Evolutionary conservation across 2,113 vertebrate species (phyloP), one percentile per base, ranked within the genome.

Genomic region (Coryphaenoides rupestris): DNA sequence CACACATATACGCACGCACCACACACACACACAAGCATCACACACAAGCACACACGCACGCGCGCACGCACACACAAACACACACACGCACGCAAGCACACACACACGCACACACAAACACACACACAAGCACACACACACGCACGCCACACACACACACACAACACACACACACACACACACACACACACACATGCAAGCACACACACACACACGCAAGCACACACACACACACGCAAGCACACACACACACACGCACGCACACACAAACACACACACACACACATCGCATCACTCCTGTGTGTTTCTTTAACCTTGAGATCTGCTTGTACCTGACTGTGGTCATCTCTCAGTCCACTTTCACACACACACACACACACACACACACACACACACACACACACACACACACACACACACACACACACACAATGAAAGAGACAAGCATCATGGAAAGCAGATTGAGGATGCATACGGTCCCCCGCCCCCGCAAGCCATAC

Each of bases 241-340:
- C 59, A 24, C 19, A 19, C 19, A 21, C n/a, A 55, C 19, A 55
- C 54, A 55, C 54, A 55, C 21, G 15, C 21, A 21, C 17, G 19
- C 56, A 24, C 55, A 24, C 22, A 24, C 55, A 58, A 67, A 33
- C n/a, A 19, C 24, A 58, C 22, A 24, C 21, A 58, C 24, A 59
- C 69, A 68, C 55, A 49, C 74, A 63, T 74, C 79, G 69, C 75
- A 65, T 69, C 62, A 65, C 5, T 79, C 76, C 77, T 85, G 78
- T 84, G 78, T 85, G 84, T 83, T 83, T 77, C 84, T 85, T 82
- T 87, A 85, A 88, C 86, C 86, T 88, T 88, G 86, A 88, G 83
- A 83, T 86, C 82, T 72, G 79, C 66, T 22, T 73, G 74, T 54
- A 56, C 68, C 84, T 78, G 74, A 73, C 83, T 88, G 86, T 82